Percentiles rank a stretch among this genome's conserved stretches.
phyloP scores from a whole-genome alignment of 2,113 vertebrate species.

The Xyrauchen texanus region DNA sequence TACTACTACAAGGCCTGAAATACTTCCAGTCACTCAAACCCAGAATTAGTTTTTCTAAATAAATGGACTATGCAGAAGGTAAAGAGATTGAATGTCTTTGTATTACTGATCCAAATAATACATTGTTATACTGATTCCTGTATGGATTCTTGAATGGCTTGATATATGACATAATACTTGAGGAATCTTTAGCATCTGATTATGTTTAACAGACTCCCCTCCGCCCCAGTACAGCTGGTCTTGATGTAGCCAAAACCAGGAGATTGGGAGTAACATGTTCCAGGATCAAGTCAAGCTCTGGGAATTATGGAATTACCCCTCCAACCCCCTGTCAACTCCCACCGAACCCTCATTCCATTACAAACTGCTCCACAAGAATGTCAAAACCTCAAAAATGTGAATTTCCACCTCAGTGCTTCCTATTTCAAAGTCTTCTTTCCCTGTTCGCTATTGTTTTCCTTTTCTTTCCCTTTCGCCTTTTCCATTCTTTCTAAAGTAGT shows the following conservation, averaged over 20 bases:
- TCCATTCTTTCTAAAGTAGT: background rate
- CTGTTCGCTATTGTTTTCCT: background rate
- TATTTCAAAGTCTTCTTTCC: slow-evolving; percentile 4
- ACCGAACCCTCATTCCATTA: background rate
- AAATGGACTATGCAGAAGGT: background rate
- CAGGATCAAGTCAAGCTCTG: slow-evolving; percentile 27
- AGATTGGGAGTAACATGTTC: slow-evolving; percentile 29
- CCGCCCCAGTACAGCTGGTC: slow-evolving; percentile 31
- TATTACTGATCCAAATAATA: background rate
- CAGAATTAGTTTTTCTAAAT: background rate
- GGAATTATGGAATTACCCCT: slow-evolving; percentile 27
- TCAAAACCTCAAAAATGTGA: slow-evolving; percentile 27
- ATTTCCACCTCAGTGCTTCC: background rate
- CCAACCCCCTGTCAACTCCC: no score
- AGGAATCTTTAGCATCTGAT: slow-evolving; percentile 12
- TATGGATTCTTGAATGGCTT: background rate
- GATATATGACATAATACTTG: slow-evolving; percentile 23
- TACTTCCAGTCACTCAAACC: background rate
- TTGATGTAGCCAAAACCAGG: slow-evolving; percentile 35
- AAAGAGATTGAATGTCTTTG: background rate
- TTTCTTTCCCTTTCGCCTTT: background rate
- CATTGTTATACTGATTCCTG: no score
- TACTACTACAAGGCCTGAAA: no score
- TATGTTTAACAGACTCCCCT: slow-evolving; percentile 25
- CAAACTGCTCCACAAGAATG: slow-evolving; percentile 11